A percentile compares a stretch with the other conserved stretches of the same genome.
Evolutionary conservation across 2,888 invertebrate species (phyloP).

Genomic region (Dolichopus griseipennis): DNA sequence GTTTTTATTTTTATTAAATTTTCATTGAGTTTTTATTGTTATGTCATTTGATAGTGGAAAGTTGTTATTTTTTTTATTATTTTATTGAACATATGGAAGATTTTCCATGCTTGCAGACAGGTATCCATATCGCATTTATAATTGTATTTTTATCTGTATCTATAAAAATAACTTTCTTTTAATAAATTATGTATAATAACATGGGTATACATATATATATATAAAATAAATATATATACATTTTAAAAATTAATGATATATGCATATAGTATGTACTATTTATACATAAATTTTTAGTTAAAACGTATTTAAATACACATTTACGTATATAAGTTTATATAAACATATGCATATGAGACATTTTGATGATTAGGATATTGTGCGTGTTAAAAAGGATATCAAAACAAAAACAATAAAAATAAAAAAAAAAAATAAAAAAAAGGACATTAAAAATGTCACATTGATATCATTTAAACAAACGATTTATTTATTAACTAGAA

Average conservation of each 20-base stretch:
- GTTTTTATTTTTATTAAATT: neutral
- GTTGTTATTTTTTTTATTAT: neutral
- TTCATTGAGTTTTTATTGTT: neutral
- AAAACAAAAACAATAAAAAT: neutral
- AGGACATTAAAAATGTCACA: neutral
- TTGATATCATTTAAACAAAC: neutral
- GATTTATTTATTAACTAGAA: neutral
- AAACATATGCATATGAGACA: neutral
- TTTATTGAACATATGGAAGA: neutral
- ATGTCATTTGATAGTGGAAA: neutral
- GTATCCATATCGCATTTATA: neutral
- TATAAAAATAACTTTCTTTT: too few relatives aligned
- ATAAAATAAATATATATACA: too few relatives aligned
- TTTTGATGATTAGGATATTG: neutral
- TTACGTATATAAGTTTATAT: neutral
- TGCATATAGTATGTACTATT: too few relatives aligned
- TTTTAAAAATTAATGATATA: too few relatives aligned
- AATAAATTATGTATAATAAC: too few relatives aligned
- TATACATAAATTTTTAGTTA: too few relatives aligned
- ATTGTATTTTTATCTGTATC: too few relatives aligned
- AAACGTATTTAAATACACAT: too few relatives aligned
- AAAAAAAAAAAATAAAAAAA: neutral
- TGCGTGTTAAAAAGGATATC: constrained; percentile 3
- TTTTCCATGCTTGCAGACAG: neutral
- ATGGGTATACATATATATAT: too few relatives aligned